Conservation (phyloP, 2,113 vertebrate species). For the Shinisaurus crocodilurus region DNA sequence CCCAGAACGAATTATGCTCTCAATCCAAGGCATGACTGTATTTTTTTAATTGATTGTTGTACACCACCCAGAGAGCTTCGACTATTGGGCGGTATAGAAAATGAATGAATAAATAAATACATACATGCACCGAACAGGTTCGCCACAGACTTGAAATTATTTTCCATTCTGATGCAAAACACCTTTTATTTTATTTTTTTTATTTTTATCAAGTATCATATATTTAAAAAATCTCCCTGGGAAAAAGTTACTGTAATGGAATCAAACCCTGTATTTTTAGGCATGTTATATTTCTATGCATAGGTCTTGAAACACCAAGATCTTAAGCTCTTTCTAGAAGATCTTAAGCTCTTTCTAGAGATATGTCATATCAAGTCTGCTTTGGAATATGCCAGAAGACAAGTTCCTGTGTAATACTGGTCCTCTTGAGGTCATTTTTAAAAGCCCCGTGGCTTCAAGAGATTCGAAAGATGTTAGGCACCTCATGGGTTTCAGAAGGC, state of each 20-base stretch:
- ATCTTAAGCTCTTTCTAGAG: conserved; percentile 37
- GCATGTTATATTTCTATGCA: conserved; percentile 32
- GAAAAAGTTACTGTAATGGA: not conserved
- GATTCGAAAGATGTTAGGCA: conserved; percentile 47
- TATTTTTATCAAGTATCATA: not conserved
- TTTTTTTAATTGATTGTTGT: too few relatives aligned
- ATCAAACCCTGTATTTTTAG: conserved; percentile 39
- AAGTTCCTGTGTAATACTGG: conserved; percentile 30
- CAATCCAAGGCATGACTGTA: too few relatives aligned
- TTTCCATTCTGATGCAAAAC: not conserved
- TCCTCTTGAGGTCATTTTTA: conserved; percentile 46
- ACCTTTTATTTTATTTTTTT: too few relatives aligned
- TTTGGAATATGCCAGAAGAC: not conserved
- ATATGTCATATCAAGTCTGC: not conserved
- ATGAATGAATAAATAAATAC: too few relatives aligned
- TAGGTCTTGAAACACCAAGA: conserved; percentile 20
- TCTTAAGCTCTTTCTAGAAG: conserved; percentile 32
- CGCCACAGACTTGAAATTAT: not conserved
- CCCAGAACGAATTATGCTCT: too few relatives aligned
- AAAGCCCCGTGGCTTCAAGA: conserved; percentile 43
- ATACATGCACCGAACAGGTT: not conserved
- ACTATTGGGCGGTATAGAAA: too few relatives aligned
- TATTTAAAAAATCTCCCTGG: not conserved
- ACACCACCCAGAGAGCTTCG: too few relatives aligned
- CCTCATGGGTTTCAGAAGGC: conserved; percentile 46